Conservation (phyloP, 1,140 invertebrate species). For the Brachionus asplanchnoidis region DNA sequence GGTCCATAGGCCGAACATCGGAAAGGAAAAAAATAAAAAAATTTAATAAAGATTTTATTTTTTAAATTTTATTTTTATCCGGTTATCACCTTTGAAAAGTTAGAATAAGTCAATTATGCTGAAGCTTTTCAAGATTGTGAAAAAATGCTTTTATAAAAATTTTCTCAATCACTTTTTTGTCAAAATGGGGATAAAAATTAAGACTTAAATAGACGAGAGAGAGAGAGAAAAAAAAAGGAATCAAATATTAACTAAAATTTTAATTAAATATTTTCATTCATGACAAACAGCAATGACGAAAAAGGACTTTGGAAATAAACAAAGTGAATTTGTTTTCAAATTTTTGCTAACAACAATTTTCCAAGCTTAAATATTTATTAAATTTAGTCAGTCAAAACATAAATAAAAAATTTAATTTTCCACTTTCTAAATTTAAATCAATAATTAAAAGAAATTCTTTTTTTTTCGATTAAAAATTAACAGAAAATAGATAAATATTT, state of each 20-base stretch:
- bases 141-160: background rate
- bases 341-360: background rate
- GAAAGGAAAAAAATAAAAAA: too few relatives aligned
- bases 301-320: conserved; percentile 1
- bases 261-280: conserved; percentile 1
- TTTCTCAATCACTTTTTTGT: background rate
- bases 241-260: background rate
- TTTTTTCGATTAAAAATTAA: too few relatives aligned
- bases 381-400: background rate
- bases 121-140: background rate
- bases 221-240: background rate
- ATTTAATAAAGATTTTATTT: too few relatives aligned
- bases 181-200: background rate
- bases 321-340: background rate
- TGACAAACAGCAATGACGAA: background rate
- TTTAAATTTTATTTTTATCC: too few relatives aligned
- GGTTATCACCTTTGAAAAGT: too few relatives aligned
- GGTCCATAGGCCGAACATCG: too few relatives aligned
- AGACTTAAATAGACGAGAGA: background rate
- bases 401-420: background rate
- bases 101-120: too few relatives aligned
- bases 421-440: background rate
- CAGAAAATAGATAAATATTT: background rate
- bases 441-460: background rate
- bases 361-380: background rate